Evolutionary conservation across 2,888 invertebrate genomes (phyloP), one percentile per base, ranked within the genome.

Genomic region (Biston stratarius): DNA sequence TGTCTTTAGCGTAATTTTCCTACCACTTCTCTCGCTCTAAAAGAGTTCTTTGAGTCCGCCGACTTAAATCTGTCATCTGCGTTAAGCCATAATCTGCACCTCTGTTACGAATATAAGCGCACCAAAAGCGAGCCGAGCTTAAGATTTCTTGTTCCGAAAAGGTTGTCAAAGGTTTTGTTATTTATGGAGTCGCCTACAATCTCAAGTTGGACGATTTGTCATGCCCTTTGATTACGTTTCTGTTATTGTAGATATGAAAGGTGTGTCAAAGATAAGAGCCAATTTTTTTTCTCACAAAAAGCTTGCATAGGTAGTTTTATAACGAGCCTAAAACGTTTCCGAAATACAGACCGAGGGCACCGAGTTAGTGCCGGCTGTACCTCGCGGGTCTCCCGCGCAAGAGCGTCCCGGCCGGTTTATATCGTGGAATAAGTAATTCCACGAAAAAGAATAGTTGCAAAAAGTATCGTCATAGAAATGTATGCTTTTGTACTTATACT

Each of bases 141-240:
- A 42, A 11, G 0, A 38, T 58, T 48, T 44, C 34, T 52, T 58
- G 24, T 0, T 42, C 58, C 42, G 58, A 62, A n/a, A 67, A 49
- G 57, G 67, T 58, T 57, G 24, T 36, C 40, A 47, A 61, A 47
- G 7, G 14, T 53, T 38, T 40, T 38, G 49, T 33, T 14, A 53
- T 52, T 67, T 57, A 44, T 42, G 34, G 48, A 47, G 40, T 12
- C 52, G 36, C 33, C 58, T 70, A 73, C 71, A 73, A 71, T 68
- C 69, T 71, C 67, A 74, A 74, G 73, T 74, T 72, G 44, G 61
- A 64, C 71, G 60, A 73, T 74, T 74, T 74, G 72, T 74, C 73
- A 73, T 67, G 67, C 48, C 64, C 61, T 73, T 73, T 74, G 73
- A 73, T 74, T 73, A 70, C 65, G 64, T 74, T 74, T 73, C 71